These are phyloP conservation scores for Darevskia nairensis DNA, from an alignment of 2,797 vertebrate genomes.

Conservation along the genomic window DNA sequence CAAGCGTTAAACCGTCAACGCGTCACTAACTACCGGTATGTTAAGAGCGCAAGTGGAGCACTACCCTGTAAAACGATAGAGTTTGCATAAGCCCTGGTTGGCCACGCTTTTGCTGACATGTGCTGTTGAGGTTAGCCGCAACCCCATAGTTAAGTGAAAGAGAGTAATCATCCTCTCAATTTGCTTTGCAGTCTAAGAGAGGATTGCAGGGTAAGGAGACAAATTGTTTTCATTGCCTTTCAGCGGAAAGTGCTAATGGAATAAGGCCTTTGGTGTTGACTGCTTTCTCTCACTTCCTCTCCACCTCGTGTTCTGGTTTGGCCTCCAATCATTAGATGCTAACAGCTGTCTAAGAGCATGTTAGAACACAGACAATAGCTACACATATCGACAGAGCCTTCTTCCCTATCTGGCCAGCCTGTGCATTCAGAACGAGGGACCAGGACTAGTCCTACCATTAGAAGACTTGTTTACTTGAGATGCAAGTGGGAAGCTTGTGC, in stretches of 20 bases:
- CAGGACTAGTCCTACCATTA: background rate
- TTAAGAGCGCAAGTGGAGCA: constrained; percentile 22
- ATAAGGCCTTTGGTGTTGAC: constrained; percentile 26
- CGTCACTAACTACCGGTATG: background rate
- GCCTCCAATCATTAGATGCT: constrained; percentile 16
- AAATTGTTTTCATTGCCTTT: constrained; percentile 31
- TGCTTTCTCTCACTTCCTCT: constrained; percentile 7
- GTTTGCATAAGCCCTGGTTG: background rate
- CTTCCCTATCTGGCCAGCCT: background rate
- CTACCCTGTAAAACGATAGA: constrained; percentile 25
- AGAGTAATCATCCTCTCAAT: constrained; percentile 9
- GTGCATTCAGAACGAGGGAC: background rate
- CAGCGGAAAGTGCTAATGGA: constrained; percentile 16
- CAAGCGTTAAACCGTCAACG: background rate
- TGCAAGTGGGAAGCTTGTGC: background rate
- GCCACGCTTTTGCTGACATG: constrained; percentile 25
- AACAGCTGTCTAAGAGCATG: constrained; percentile 12
- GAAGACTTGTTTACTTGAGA: background rate
- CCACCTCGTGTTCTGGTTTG: constrained; percentile 11
- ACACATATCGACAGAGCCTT: background rate
- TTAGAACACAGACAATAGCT: constrained; percentile 9
- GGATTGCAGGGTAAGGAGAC: constrained; percentile 2
- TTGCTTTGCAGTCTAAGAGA: background rate
- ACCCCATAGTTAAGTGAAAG: constrained; percentile 5
- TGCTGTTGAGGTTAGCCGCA: constrained; percentile 19